phyloP scores from a whole-genome alignment of 2,797 vertebrate genomes.

The Sebastes dallii region DNA sequence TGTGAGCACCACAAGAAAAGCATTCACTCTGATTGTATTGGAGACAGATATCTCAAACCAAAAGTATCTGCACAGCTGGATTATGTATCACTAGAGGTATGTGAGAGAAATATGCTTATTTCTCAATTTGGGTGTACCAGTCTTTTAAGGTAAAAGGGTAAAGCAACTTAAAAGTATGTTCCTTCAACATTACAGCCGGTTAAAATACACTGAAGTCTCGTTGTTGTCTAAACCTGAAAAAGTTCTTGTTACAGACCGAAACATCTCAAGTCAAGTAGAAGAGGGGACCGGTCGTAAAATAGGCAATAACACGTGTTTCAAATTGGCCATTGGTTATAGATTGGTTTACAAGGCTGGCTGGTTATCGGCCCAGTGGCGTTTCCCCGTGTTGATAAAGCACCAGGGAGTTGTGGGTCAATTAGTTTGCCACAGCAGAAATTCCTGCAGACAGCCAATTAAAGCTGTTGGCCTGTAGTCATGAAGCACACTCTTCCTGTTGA shows the following conservation, averaged over 20 bases:
- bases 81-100: neutral
- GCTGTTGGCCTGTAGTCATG: conserved; percentile 61
- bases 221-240: conserved; percentile 14
- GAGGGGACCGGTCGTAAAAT: conserved; percentile 77
- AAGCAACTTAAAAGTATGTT: neutral
- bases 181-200: neutral
- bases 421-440: conserved; percentile 81
- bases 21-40: neutral
- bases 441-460: conserved; percentile 79
- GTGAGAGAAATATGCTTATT: neutral
- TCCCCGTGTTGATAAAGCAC: conserved; percentile 84
- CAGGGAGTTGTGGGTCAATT: conserved; percentile 84
- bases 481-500: conserved; percentile 71
- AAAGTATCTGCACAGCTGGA: neutral
- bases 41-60: neutral
- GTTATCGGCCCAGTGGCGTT: conserved; percentile 81
- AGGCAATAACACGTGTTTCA: conserved; percentile 85
- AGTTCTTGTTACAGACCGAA: conserved; percentile 14
- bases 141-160: neutral
- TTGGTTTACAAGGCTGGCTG: conserved; percentile 83
- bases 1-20: neutral
- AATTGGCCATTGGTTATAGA: conserved; percentile 87
- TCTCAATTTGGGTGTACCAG: neutral
- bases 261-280: conserved; percentile 47
- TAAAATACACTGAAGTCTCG: neutral